Base-by-base conservation (phyloP, 2,888 invertebrate species). In the Lamproptera curius region DNA sequence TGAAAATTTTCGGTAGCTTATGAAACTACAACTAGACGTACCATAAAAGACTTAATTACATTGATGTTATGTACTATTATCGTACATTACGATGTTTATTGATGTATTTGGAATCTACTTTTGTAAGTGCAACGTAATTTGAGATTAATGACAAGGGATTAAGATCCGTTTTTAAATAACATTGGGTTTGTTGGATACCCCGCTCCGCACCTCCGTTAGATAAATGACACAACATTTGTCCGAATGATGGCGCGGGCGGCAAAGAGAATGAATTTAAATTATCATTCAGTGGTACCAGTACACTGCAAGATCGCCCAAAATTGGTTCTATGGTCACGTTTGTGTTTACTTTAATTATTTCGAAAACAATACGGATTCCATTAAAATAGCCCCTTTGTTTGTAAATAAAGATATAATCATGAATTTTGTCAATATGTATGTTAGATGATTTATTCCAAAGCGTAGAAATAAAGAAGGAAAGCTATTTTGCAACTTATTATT, bases 221-320 rank as follows among this genome's bases (percentile, higher is more conserved):
- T 80, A 88, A 88, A 88, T 88, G 87, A 84, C 76, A 76, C 76
- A 79, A 77, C 88, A 88, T 88, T 88, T 88, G 88, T 88, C 88
- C 88, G 85, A 88, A 88, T 88, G 88, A 88, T 88, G 88, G 88
- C 87, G 87, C 86, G 86, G 87, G 87, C 86, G 87, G 80, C 78
- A 79, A 76, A 88, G 88, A 88, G 87, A 88, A 88, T 88, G 88
- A 88, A 88, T 88, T 88, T 88, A 88, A 88, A 88, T 88, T 88
- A 88, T 88, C 88, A 88, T 88, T 86, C 88, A 85, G 86, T 86
- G 82, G 76, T 87, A 82, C 80, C 76, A 81, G 80, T 84, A 78
- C 73, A 79, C 73, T 79, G 71, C 73, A 73, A 73, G 68, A 76
- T 72, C 73, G 67, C 71, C 78, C 76, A 74, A 85, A 83, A 80